Evolutionary conservation across 2,888 invertebrate genomes (phyloP).

Genomic region (Trypoxylon attenuatum): DNA sequence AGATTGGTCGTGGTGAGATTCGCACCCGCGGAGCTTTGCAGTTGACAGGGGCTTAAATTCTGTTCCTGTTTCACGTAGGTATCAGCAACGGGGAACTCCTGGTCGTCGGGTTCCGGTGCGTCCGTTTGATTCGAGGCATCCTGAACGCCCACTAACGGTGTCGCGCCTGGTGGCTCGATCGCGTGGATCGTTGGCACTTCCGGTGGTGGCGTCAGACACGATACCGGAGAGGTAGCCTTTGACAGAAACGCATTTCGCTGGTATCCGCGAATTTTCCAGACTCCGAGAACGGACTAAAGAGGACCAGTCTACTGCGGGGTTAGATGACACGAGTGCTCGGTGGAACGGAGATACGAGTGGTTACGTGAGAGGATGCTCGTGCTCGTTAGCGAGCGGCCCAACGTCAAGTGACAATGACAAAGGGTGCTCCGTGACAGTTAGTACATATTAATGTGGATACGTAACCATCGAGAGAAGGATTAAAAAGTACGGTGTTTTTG

Average conservation of each 20-base stretch:
- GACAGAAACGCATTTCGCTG: conserved; percentile 66
- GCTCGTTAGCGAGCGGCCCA: no score
- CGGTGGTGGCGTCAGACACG: conserved; percentile 81
- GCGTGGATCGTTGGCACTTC: conserved; percentile 75
- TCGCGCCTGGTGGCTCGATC: conserved; percentile 74
- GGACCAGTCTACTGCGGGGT: conserved; percentile 20
- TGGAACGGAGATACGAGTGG: background rate
- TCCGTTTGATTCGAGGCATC: conserved; percentile 91
- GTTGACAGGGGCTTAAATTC: conserved; percentile 61
- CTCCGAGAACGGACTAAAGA: no score
- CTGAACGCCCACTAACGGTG: conserved; percentile 79
- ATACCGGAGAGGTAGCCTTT: conserved; percentile 76
- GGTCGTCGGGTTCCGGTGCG: conserved; percentile 76
- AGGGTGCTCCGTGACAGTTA: no score
- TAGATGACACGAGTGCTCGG: conserved; percentile 9
- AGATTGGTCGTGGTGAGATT: conserved; percentile 48
- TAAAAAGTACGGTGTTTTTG: no score
- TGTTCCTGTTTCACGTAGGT: conserved; percentile 66
- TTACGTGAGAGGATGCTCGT: no score
- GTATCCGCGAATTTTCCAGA: no score
- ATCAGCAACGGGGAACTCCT: conserved; percentile 28
- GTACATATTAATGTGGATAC: no score
- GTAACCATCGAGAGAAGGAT: no score
- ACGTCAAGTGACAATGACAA: no score
- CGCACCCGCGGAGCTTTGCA: conserved; percentile 40